Conservation (phyloP, 2,888 invertebrate genomes). For the Anthoptus insignis region DNA sequence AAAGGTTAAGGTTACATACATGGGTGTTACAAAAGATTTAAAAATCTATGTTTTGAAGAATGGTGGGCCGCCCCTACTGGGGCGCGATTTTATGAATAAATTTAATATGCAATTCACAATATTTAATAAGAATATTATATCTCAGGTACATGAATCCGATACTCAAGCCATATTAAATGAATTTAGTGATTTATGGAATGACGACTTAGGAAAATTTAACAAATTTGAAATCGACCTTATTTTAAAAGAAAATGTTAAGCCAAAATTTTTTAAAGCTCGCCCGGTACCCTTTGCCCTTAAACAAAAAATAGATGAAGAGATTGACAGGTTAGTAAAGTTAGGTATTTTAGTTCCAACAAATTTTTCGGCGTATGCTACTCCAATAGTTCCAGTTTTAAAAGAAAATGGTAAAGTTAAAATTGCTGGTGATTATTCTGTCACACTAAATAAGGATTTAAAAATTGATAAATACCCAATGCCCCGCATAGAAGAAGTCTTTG, state of each 20-base stretch:
- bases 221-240: constrained; percentile 10
- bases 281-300: constrained; percentile 35
- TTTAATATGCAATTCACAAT: constrained; percentile 16
- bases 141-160: neutral
- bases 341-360: constrained; percentile 12
- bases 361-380: constrained; percentile 31
- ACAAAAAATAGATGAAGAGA: constrained; percentile 29
- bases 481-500: too few relatives aligned
- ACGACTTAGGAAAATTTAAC: constrained; percentile 21
- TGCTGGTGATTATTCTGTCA: constrained; percentile 50
- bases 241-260: constrained; percentile 21
- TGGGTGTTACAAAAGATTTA: neutral
- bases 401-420: constrained; percentile 43
- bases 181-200: constrained; percentile 3
- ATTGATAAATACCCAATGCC: too few relatives aligned
- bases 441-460: constrained; percentile 49
- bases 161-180: constrained; percentile 11
- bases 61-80: constrained; percentile 19
- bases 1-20: neutral
- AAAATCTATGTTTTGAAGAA: constrained; percentile 18
- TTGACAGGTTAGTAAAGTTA: constrained; percentile 17
- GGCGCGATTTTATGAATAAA: constrained; percentile 26
- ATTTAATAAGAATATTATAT: constrained; percentile 7
- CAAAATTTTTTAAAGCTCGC: constrained; percentile 36
- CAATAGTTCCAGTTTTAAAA: constrained; percentile 32